These are phyloP conservation scores for Eudemis profundana DNA, from an alignment of 2,888 invertebrate genomes.

Conservation along the genomic window DNA sequence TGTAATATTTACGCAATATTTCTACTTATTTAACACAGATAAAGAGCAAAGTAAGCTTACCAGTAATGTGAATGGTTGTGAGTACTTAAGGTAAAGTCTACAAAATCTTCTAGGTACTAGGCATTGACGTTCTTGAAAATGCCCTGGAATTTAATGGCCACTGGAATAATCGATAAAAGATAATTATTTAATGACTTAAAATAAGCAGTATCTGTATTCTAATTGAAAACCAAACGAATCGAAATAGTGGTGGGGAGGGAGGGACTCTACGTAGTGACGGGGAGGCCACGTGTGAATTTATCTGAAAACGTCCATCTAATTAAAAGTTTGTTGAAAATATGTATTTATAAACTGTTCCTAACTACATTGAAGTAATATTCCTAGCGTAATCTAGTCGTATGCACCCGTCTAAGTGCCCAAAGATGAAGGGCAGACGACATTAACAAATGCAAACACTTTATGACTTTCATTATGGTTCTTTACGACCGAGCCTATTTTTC, in stretches of 20 bases:
- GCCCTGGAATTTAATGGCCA: not conserved
- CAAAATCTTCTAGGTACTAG: not conserved
- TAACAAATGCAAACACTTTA: constrained; percentile 11
- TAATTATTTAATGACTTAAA: no score
- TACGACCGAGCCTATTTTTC: constrained; percentile 17
- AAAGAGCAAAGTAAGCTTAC: constrained; percentile 19
- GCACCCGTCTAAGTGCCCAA: not conserved
- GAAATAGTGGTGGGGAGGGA: no score
- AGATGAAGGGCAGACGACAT: not conserved
- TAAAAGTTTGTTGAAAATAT: no score
- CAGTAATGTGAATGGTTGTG: not conserved
- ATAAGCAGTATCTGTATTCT: no score
- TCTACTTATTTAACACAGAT: constrained; percentile 38
- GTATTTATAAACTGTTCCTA: no score
- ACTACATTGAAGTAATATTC: no score
- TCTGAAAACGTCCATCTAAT: no score
- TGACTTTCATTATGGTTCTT: constrained; percentile 5
- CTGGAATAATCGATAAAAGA: no score
- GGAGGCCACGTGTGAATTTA: no score
- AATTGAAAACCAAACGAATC: no score
- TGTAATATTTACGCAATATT: constrained; percentile 46
- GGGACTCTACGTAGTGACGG: no score
- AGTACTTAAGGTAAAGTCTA: not conserved
- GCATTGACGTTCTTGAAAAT: not conserved
- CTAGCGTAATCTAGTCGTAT: no score